These are phyloP conservation scores for Theropithecus gelada DNA, from an alignment of 2,113 vertebrate species.

Conservation along the genomic window DNA sequence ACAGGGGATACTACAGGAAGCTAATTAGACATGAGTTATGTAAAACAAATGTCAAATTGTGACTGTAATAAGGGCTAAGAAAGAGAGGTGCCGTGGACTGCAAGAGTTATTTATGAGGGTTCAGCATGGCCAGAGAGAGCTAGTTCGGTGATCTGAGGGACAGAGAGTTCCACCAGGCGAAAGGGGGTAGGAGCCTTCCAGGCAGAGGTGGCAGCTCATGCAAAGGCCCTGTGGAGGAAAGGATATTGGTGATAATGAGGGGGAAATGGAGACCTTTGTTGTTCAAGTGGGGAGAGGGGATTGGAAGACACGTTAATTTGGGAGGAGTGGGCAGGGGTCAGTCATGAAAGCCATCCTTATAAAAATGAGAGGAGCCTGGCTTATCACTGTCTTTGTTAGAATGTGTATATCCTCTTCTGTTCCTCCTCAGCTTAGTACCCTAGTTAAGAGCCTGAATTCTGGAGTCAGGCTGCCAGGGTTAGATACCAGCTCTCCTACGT, in stretches of 20 bases:
- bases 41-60: background rate
- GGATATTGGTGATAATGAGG: background rate
- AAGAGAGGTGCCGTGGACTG: background rate
- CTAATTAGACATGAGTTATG: background rate
- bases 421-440: rapidly evolving
- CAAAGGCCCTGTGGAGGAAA: background rate
- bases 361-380: no score
- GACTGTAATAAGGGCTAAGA: background rate
- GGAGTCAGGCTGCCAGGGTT: background rate
- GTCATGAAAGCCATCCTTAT: background rate
- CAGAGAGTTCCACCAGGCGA: background rate
- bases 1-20: background rate
- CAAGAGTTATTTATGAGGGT: background rate
- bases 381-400: background rate
- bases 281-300: background rate
- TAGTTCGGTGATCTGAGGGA: background rate
- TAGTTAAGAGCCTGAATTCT: background rate
- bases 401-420: background rate
- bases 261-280: background rate
- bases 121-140: background rate
- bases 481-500: background rate
- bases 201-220: background rate
- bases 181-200: background rate
- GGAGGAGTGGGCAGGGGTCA: background rate
- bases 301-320: background rate